phyloP scores from a whole-genome alignment of 2,888 invertebrate species.

The Serrognathus titanus region DNA sequence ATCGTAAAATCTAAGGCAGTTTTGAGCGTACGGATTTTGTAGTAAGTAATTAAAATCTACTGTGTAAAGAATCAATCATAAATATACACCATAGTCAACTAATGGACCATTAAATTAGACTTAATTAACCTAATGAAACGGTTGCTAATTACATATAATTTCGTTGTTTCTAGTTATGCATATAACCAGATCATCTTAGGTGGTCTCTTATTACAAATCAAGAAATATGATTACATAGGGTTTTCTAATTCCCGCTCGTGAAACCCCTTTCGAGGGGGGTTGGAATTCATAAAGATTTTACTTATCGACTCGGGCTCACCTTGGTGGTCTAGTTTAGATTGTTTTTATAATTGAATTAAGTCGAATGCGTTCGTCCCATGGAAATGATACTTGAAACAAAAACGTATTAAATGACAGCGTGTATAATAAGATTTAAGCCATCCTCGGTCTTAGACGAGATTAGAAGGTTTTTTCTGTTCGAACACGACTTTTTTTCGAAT shows the following conservation, averaged over 20 bases:
- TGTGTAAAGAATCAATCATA: conserved; percentile 2
- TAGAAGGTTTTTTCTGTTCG: too few relatives aligned
- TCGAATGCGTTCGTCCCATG: conserved; percentile 5
- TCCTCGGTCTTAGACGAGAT: too few relatives aligned
- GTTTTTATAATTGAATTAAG: conserved; percentile 16
- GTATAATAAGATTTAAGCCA: conserved; percentile 10
- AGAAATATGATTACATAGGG: conserved; percentile 22
- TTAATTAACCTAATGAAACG: conserved; percentile 25
- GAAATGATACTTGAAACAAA: conserved; percentile 8
- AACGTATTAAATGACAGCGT: conserved; percentile 15
- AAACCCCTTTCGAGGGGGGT: conserved; percentile 10
- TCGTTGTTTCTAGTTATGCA: conserved; percentile 18
- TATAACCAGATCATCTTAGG: conserved; percentile 19
- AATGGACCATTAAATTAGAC: conserved; percentile 11
- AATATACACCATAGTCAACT: not conserved
- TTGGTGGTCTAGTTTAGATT: conserved; percentile 16
- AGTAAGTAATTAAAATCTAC: too few relatives aligned
- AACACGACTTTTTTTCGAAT: too few relatives aligned
- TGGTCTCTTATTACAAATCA: conserved; percentile 18
- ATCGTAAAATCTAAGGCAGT: too few relatives aligned
- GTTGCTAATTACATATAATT: conserved; percentile 22
- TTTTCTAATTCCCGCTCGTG: not conserved
- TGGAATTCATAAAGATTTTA: not conserved
- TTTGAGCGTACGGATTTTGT: too few relatives aligned
- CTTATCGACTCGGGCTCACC: not conserved